Evolutionary conservation across 2,113 vertebrate species (phyloP).

Genomic region (Neotoma lepida): DNA sequence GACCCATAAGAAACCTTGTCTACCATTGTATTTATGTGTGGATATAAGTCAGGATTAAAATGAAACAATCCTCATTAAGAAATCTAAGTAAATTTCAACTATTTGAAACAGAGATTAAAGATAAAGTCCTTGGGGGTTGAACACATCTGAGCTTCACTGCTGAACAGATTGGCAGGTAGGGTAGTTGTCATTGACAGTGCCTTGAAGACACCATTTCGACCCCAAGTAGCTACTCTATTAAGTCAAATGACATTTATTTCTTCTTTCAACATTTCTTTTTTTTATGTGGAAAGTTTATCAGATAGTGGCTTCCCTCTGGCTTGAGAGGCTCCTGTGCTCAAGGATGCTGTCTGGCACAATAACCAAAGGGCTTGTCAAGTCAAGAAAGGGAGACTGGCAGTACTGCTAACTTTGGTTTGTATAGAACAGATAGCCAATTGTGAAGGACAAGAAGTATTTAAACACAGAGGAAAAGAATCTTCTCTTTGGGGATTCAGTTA

Average conservation of each 20-base stretch:
- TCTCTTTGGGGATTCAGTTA: neutral
- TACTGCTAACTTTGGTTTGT: conserved; percentile 28
- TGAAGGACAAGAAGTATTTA: neutral
- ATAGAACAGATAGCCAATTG: neutral
- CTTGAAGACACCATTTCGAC: neutral
- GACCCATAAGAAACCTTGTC: neutral
- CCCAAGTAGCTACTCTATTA: neutral
- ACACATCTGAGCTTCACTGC: conserved; percentile 3
- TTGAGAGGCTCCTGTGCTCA: neutral
- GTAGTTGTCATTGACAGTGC: neutral
- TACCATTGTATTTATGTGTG: neutral
- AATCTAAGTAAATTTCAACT: conserved; percentile 41
- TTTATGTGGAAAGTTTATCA: neutral
- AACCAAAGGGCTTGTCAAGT: neutral
- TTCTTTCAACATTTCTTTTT: neutral
- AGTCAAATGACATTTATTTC: neutral
- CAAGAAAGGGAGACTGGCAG: neutral
- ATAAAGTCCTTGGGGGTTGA: conserved; percentile 17
- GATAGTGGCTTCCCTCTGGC: neutral
- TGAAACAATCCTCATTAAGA: conserved; percentile 45
- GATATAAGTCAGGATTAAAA: neutral
- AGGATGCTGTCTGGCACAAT: neutral
- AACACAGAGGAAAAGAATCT: neutral
- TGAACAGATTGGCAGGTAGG: neutral
- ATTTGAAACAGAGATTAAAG: conserved; percentile 11